A percentile compares a stretch with the other conserved stretches of the same genome.
These are phyloP conservation scores for Arvicanthis niloticus DNA, from an alignment of 2,113 vertebrate genomes.

Conservation along the genomic window DNA sequence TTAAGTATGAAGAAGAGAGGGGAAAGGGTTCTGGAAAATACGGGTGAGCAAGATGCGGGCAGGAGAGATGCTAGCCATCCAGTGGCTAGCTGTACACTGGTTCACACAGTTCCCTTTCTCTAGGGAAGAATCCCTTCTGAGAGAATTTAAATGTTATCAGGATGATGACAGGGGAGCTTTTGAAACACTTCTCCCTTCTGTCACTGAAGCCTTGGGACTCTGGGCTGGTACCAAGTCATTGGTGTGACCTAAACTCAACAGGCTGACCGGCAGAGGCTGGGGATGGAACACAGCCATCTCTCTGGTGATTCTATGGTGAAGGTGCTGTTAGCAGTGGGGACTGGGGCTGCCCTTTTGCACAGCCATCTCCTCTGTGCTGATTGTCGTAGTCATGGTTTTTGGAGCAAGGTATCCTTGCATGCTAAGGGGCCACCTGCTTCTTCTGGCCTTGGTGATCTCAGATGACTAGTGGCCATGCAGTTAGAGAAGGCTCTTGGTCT, in stretches of 20 bases:
- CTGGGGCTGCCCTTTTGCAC: neutral
- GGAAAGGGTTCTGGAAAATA: neutral
- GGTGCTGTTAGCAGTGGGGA: neutral
- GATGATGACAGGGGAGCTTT: neutral
- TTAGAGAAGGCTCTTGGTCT: constrained; percentile 58
- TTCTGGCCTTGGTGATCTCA: constrained; percentile 47
- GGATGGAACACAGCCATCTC: neutral
- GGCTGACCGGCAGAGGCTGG: neutral
- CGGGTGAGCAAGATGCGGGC: neutral
- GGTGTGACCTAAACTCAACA: neutral
- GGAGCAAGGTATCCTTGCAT: constrained; percentile 19
- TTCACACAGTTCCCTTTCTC: neutral
- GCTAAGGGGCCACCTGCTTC: neutral
- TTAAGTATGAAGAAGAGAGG: neutral
- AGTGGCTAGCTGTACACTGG: neutral
- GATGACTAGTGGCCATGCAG: neutral
- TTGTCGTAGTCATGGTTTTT: neutral
- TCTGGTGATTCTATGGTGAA: neutral
- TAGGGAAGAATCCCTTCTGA: neutral
- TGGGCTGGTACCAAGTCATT: neutral
- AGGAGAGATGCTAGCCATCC: neutral
- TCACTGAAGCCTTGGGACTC: neutral
- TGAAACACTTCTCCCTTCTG: neutral
- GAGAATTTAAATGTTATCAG: neutral
- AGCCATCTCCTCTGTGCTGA: neutral